Evolutionary conservation across 2,888 invertebrate species (phyloP), one percentile per base, ranked within the genome.

Genomic region (Aphelenchoides bicaudatus): DNA sequence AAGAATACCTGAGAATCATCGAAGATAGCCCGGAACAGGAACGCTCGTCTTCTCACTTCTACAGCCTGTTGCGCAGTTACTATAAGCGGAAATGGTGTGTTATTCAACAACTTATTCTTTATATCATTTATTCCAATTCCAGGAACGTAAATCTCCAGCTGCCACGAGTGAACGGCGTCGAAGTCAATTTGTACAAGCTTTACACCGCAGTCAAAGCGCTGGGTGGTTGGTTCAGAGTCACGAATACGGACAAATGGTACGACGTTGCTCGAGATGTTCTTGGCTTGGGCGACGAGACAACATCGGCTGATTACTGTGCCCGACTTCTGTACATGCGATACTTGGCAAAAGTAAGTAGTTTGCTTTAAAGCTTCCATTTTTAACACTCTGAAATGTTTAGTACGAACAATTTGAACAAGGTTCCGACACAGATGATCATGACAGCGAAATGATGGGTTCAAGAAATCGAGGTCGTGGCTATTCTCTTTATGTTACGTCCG

Each of bases 151-250:
- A 66, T 62, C 54, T 75, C 21, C 86, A 87, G 74, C 82, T 85
- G 29, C 88, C 89, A 2, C 84, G 86, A 79, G 87, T 94, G 63
- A 90, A 88, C 83, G 92, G 93, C 58, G 86, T 87, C 77, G 88
- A 89, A 81, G 86, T 96, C 78, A 93, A 96, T 84, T 85, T 96
- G 70, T 91, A 88, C 82, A 85, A 87, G 63, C 86, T 96, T 71
- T 96, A 94, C 82, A 87, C 87, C 74, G 85, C 90, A 79, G 94
- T 96, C 52, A 91, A 89, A 73, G 87, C 88, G 66, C 85, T 89
- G 75, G 94, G 94, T 73, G 96, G 96, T 73, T 88, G 93, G 85
- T 86, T 90, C 72, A 94, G 91, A 87, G 94, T 75, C 13, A 67
- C 73, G 0, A 49, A 56, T 5, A 13, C 54, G 29, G 73, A 74